phyloP scores from a whole-genome alignment of 1,140 invertebrate genomes.

The Trinorchestia longiramus region DNA sequence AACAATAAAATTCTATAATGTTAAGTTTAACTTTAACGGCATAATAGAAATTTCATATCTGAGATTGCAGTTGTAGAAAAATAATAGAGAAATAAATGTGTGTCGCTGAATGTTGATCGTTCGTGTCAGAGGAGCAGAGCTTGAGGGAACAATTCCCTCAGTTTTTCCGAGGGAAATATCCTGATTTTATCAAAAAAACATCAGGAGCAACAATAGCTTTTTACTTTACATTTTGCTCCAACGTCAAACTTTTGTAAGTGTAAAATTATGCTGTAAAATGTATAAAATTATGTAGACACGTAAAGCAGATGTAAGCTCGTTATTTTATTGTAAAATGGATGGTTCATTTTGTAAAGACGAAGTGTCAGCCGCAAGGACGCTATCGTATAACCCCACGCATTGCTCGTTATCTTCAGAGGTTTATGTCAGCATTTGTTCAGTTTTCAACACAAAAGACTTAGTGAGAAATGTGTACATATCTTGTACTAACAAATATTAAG shows the following conservation, averaged over 20 bases:
- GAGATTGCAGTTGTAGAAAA: background rate
- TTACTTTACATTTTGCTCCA: background rate
- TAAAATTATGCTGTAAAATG: background rate
- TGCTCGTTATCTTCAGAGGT: background rate
- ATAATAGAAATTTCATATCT: background rate
- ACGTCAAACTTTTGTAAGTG: background rate
- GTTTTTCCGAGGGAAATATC: background rate
- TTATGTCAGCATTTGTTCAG: constrained; percentile 34
- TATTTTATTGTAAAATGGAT: background rate
- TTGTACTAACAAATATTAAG: background rate
- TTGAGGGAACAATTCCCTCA: background rate
- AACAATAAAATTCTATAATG: constrained; percentile 32
- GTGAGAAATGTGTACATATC: background rate
- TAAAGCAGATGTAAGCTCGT: background rate
- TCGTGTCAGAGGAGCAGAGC: background rate
- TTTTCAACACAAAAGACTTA: background rate
- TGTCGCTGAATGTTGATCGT: background rate
- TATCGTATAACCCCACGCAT: background rate
- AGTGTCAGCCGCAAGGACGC: background rate
- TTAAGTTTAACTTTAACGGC: constrained; percentile 6
- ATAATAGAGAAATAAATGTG: background rate
- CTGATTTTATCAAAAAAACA: background rate
- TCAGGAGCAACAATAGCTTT: background rate
- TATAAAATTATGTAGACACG: background rate
- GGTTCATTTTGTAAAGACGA: background rate